These are phyloP conservation scores for Epinephelus fuscoguttatus DNA, from an alignment of 2,113 vertebrate genomes.

Conservation along the genomic window DNA sequence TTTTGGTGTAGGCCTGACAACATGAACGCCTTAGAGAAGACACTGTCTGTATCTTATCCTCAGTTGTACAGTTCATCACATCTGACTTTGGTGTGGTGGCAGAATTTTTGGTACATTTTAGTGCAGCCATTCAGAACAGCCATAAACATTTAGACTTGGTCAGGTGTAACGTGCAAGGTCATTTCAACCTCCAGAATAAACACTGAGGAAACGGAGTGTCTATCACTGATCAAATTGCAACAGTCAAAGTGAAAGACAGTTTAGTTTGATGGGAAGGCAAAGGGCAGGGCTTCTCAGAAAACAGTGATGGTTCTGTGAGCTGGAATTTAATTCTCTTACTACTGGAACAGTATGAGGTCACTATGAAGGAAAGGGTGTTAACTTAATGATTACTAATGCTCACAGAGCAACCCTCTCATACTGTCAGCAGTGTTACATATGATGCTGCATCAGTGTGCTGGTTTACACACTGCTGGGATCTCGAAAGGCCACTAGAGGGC, in stretches of 20 bases:
- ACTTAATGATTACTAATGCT: background rate
- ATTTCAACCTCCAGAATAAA: too few species aligned
- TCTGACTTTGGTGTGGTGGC: background rate
- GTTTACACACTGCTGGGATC: background rate
- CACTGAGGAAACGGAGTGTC: too few species aligned
- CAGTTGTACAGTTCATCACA: too few species aligned
- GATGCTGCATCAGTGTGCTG: background rate
- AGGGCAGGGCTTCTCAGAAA: background rate
- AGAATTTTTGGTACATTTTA: background rate
- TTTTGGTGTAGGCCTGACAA: background rate
- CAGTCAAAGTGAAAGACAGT: too few species aligned
- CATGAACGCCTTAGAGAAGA: background rate
- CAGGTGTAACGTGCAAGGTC: too few species aligned
- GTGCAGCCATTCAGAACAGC: too few species aligned
- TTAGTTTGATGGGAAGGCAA: background rate
- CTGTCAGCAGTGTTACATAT: background rate
- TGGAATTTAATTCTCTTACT: background rate
- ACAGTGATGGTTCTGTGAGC: background rate
- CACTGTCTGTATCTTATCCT: background rate
- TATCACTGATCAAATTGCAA: too few species aligned
- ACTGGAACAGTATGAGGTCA: background rate
- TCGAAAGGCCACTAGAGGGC: too few species aligned
- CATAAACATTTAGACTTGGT: too few species aligned
- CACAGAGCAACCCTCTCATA: background rate
- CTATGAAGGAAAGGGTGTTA: too few species aligned